These are phyloP conservation scores for Mormyrus proboscirostris DNA, from an alignment of 2,797 vertebrate species.

Conservation along the genomic window DNA sequence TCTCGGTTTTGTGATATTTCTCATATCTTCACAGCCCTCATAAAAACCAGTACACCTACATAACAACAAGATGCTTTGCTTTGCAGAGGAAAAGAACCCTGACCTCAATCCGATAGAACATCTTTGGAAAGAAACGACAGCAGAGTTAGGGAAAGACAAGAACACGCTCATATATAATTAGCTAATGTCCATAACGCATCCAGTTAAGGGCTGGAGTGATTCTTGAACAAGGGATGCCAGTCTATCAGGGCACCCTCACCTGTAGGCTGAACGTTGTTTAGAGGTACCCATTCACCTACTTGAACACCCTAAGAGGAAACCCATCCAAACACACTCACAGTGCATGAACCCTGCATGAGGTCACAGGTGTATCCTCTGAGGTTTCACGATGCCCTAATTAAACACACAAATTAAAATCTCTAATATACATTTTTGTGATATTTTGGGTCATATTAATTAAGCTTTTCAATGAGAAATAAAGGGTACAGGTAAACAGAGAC, in stretches of 20 bases:
- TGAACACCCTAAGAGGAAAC: background rate
- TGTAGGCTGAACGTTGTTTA: background rate
- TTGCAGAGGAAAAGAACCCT: background rate
- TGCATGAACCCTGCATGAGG: background rate
- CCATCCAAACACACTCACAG: background rate
- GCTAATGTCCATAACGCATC: background rate
- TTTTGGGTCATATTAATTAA: slow-evolving; percentile 25
- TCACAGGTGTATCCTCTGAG: background rate
- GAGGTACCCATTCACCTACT: background rate
- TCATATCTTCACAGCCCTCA: background rate
- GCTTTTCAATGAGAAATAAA: slow-evolving; percentile 22
- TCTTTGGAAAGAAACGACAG: background rate
- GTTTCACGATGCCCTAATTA: background rate
- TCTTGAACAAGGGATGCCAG: background rate
- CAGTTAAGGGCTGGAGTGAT: background rate
- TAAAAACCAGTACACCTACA: background rate
- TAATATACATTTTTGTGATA: slow-evolving; percentile 1
- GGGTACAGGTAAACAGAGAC: slow-evolving; percentile 26
- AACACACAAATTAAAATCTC: background rate
- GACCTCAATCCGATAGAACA: background rate
- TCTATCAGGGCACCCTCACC: background rate
- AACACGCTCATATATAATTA: background rate
- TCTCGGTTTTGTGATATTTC: background rate
- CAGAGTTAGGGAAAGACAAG: background rate
- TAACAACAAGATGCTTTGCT: background rate